Conservation (phyloP, 1,140 invertebrate species). For the Anastatus disparis region DNA sequence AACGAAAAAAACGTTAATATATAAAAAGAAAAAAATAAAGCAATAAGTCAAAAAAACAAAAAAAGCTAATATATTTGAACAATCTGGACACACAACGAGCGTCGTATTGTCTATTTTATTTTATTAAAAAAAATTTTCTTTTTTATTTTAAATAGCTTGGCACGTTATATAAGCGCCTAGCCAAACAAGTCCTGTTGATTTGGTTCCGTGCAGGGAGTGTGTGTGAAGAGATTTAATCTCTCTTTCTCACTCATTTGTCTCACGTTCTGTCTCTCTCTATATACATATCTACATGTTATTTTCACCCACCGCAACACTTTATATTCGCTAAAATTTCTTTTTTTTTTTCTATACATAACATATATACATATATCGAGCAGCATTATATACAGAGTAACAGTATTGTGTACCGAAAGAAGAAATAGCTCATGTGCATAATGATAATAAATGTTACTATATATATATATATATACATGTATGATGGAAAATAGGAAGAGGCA, state of each 20-base stretch:
- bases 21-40: not conserved
- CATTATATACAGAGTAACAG: too few relatives aligned
- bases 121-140: not conserved
- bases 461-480: too few relatives aligned
- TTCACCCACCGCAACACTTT: not conserved
- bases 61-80: not conserved
- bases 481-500: too few relatives aligned
- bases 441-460: not conserved
- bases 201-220: constrained; percentile 67
- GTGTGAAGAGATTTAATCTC: too few relatives aligned
- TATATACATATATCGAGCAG: not conserved
- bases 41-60: too few relatives aligned
- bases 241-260: constrained; percentile 46
- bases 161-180: not conserved
- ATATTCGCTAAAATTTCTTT: too few relatives aligned
- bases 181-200: constrained; percentile 63
- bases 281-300: not conserved
- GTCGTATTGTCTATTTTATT: too few relatives aligned
- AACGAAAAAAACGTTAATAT: too few relatives aligned
- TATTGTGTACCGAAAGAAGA: too few relatives aligned
- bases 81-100: not conserved
- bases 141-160: too few relatives aligned
- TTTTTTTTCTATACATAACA: not conserved
- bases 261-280: constrained; percentile 39
- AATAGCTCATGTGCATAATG: constrained; percentile 15